These are phyloP conservation scores for Odocoileus virginianus DNA, from an alignment of 2,113 vertebrate species.

Conservation along the genomic window DNA sequence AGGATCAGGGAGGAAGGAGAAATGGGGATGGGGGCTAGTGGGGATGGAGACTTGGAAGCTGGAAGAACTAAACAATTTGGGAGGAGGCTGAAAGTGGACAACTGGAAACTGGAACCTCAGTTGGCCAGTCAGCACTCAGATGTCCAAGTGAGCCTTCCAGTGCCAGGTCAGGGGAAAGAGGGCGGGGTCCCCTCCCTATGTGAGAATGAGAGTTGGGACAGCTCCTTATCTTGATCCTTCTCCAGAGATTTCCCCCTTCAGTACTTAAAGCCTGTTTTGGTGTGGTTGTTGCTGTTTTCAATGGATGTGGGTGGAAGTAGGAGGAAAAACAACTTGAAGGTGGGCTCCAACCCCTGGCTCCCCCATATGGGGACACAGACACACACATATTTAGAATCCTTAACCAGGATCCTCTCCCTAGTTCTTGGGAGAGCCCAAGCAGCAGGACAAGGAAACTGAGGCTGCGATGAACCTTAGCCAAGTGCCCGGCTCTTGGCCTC, in stretches of 20 bases:
- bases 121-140: neutral
- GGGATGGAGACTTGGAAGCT: neutral
- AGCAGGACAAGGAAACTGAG: conserved; percentile 49
- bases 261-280: neutral
- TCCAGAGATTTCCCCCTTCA: neutral
- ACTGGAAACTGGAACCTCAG: neutral
- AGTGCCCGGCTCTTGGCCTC: neutral
- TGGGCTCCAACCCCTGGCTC: neutral
- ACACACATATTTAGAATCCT: neutral
- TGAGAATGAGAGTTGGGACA: neutral
- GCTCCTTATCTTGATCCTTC: neutral
- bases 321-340: neutral
- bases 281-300: neutral
- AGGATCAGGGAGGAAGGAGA: neutral
- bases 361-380: neutral
- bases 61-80: neutral
- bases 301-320: neutral
- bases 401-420: neutral
- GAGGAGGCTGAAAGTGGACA: neutral
- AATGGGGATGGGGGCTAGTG: neutral
- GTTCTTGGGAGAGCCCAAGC: neutral
- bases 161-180: neutral
- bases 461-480: neutral
- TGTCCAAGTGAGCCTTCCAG: neutral
- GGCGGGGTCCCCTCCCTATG: neutral